Evolutionary conservation across 1,140 invertebrate genomes (phyloP).

Genomic region (Sminthurinus signatus): DNA sequence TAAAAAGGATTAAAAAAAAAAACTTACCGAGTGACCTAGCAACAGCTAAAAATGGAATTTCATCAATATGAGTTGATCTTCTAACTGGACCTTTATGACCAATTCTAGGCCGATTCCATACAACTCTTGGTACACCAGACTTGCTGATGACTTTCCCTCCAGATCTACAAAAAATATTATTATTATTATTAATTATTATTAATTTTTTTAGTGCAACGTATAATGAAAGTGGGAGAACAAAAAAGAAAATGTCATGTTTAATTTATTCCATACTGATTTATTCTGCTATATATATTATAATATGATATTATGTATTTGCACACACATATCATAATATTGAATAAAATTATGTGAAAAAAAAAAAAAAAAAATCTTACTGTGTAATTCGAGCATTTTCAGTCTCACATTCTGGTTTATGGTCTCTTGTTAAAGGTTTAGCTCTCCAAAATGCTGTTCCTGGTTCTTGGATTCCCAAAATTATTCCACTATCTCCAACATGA

Average conservation of each 20-base stretch:
- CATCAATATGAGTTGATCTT: slow-evolving; percentile 78
- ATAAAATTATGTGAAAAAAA: too few relatives aligned
- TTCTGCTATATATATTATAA: too few relatives aligned
- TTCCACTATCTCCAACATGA: slow-evolving; percentile 94
- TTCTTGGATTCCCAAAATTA: slow-evolving; percentile 77
- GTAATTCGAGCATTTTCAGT: slow-evolving; percentile 75
- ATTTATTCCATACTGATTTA: too few relatives aligned
- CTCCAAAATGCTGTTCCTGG: slow-evolving; percentile 55
- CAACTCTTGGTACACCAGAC: slow-evolving; percentile 87
- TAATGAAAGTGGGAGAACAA: neutral
- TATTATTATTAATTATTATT: neutral
- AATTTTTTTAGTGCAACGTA: too few relatives aligned
- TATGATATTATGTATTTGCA: too few relatives aligned
- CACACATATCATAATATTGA: too few relatives aligned
- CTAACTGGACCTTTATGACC: slow-evolving; percentile 66
- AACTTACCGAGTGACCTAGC: slow-evolving; percentile 77
- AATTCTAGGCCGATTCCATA: slow-evolving; percentile 69
- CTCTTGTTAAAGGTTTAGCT: slow-evolving; percentile 70
- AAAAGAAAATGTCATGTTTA: too few relatives aligned
- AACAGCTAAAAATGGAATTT: slow-evolving; percentile 93
- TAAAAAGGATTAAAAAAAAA: neutral
- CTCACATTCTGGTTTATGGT: slow-evolving; percentile 92
- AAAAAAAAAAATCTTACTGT: too few relatives aligned
- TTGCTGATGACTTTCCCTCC: slow-evolving; percentile 62
- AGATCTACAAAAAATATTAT: slow-evolving; percentile 44